Evolutionary conservation across 1,140 invertebrate species (phyloP).

Genomic region (Drosophila ironensis): DNA sequence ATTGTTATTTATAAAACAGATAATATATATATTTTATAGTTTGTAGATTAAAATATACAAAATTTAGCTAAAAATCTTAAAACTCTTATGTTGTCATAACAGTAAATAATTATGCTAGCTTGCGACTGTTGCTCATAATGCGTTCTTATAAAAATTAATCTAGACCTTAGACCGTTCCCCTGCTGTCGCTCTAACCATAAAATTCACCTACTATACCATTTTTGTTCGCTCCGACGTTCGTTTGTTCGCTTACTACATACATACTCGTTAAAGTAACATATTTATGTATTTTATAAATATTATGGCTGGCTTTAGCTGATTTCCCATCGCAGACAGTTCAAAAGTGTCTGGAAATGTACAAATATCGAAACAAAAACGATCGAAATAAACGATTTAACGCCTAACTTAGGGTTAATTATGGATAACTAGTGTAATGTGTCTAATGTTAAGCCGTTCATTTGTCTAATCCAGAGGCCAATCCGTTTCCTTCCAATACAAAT

Average conservation of each 20-base stretch:
- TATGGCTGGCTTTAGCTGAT: conserved; percentile 56
- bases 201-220: conserved; percentile 52
- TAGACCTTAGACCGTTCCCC: conserved; percentile 39
- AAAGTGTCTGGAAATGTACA: conserved; percentile 49
- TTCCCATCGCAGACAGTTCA: conserved; percentile 38
- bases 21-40: conserved; percentile 72
- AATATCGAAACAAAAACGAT: conserved; percentile 23
- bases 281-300: conserved; percentile 24
- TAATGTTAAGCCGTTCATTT: conserved; percentile 37
- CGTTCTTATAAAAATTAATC: conserved; percentile 50
- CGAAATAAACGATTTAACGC: conserved; percentile 14
- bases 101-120: conserved; percentile 75
- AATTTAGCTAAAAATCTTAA: conserved; percentile 80
- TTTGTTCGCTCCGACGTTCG: conserved; percentile 16
- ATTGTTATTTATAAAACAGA: conserved; percentile 78
- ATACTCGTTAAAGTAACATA: conserved; percentile 34
- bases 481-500: neutral
- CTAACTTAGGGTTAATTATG: conserved; percentile 20
- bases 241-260: conserved; percentile 22
- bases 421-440: conserved; percentile 4
- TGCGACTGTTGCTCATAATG: conserved; percentile 24
- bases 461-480: conserved; percentile 6
- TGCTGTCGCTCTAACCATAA: conserved; percentile 35
- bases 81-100: conserved; percentile 68
- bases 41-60: conserved; percentile 79